A percentile compares a stretch with the other conserved stretches of the same genome.
Evolutionary conservation across 53 echinoderm and acorn worm genomes (phyloP).

Genomic region (Mesocentrotus franciscanus): DNA sequence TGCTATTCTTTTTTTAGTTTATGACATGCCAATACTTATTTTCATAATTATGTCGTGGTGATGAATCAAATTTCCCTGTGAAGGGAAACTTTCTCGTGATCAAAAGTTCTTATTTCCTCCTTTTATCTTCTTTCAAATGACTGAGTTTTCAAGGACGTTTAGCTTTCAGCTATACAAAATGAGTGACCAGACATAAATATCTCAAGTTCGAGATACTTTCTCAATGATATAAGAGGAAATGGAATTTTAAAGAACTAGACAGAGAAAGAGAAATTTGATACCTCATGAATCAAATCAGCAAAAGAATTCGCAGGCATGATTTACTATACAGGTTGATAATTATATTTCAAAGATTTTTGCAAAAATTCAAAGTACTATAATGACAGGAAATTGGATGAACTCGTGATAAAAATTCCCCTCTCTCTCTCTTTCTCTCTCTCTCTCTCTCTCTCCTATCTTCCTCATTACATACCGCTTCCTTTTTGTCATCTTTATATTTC

Average conservation of each 20-base stretch:
- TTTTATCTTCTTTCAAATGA: not conserved
- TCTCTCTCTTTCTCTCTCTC: no score
- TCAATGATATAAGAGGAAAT: not conserved
- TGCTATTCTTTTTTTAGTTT: not conserved
- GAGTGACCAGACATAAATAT: not conserved
- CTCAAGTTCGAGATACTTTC: not conserved
- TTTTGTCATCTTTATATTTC: no score
- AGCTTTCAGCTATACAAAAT: not conserved
- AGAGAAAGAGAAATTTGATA: not conserved
- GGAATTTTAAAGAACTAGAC: not conserved
- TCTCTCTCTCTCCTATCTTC: no score
- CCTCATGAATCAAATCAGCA: not conserved
- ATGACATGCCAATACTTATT: not conserved
- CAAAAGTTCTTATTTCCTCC: not conserved
- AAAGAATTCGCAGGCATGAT: no score
- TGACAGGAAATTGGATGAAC: no score
- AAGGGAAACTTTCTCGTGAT: not conserved
- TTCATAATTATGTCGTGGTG: not conserved
- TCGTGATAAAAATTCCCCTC: no score
- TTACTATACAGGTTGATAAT: no score
- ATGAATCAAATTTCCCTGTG: not conserved
- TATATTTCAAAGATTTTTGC: no score
- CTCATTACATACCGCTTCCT: no score
- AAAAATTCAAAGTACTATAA: no score
- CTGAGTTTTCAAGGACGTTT: not conserved